Base-by-base conservation (phyloP, 2,113 vertebrate species). In the Steatornis caripensis region DNA sequence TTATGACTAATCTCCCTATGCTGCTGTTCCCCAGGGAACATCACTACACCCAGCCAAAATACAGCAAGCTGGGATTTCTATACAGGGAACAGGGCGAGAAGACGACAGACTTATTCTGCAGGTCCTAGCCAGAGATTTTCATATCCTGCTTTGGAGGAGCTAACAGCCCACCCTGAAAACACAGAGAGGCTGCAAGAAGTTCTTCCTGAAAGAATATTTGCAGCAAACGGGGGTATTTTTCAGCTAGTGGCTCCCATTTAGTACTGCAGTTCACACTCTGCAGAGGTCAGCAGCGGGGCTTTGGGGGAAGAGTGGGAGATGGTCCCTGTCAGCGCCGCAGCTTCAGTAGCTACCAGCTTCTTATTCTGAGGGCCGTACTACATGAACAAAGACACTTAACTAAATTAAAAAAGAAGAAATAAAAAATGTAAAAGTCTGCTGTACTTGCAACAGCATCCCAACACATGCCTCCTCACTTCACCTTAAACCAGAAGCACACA, bases 1-100 rank as follows among this genome's bases (percentile, higher is more conserved):
- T 74, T 46, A 62, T 82, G 78, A 94, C 77, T 93, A 89, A 95
- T 89, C 69, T 53, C 10, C 79, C 60, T 79, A 27, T 87, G 91
- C 91, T 95, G 93, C 93, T 61, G 5, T 66, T 94, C 80, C 84
- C 69, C 72, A 65, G 70, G 55, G 91, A 95, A 90, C 53, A 90
- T 66, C 65, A 49, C 87, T 61, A 10, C 51, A 82, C 20, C 46
- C 89, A 95, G 91, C 54, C 83, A 92, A 66, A 92, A 37, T 55
- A 82, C 53, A 66, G 70, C 30, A 34, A 78, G 86, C 89, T 89
- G 78, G 62, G 86, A 45, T 30, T 77, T 74, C 93, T 90, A 60
- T 45, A 29, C 71, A 76, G 82, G 82, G 58, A 94, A 48, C 2
- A 8, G 77, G 41, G n/a, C 3, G n/a, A 71, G 75, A 84, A 62